Conservation (phyloP, 2,113 vertebrate species). For the Antechinus stuartii region DNA sequence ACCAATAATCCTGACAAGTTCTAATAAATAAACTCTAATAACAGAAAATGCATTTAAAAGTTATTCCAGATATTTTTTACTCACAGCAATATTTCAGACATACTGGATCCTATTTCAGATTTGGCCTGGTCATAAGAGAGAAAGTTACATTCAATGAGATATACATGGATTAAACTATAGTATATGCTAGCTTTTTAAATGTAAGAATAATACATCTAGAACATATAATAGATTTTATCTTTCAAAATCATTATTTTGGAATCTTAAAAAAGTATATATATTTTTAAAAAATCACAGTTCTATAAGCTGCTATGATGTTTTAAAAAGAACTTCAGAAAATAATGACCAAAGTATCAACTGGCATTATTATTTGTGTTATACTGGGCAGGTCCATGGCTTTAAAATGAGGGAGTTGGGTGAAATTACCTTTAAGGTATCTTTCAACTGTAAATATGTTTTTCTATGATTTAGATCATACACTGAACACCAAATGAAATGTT, state of each 20-base stretch:
- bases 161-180: conserved; percentile 33
- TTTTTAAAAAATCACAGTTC: conserved; percentile 57
- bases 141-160: conserved; percentile 51
- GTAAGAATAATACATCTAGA: conserved; percentile 44
- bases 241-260: conserved; percentile 57
- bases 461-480: neutral
- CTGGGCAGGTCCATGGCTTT: neutral
- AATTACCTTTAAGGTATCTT: neutral
- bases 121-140: conserved; percentile 90
- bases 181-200: conserved; percentile 24
- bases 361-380: neutral
- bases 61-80: conserved; percentile 79
- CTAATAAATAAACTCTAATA: conserved; percentile 20
- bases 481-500: conserved; percentile 37
- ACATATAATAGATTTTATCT: conserved; percentile 36
- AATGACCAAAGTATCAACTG: neutral
- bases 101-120: conserved; percentile 86
- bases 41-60: conserved; percentile 51
- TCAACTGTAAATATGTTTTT: neutral
- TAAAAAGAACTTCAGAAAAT: conserved; percentile 48
- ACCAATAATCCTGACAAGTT: conserved; percentile 20
- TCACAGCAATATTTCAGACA: conserved; percentile 90
- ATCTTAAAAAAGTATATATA: conserved; percentile 8
- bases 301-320: conserved; percentile 4
- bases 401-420: neutral